A percentile compares a stretch with the other conserved stretches of the same genome.
These are phyloP conservation scores for Geodia barretti DNA, from an alignment of 37 sponge, comb jelly and placozoan genomes.

Conservation along the genomic window DNA sequence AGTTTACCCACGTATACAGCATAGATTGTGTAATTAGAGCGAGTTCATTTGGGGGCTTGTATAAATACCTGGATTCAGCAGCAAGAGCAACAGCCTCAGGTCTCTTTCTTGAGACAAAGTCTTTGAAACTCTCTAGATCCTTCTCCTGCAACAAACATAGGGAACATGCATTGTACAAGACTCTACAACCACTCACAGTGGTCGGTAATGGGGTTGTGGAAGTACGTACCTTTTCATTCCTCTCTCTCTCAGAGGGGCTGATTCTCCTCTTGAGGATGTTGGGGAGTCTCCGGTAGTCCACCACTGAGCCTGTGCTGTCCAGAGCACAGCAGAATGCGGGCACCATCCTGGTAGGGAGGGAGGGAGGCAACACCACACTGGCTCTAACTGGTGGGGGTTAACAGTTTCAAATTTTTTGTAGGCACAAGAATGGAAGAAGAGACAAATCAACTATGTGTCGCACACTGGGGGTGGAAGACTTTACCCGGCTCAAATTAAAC, in stretches of 20 bases:
- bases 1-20: no score
- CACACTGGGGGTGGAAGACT: no score
- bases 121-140: slow-evolving; percentile 64
- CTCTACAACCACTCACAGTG: no score
- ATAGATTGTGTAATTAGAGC: no score
- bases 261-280: slow-evolving; percentile 62
- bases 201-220: not conserved
- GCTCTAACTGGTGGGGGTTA: no score
- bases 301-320: slow-evolving; percentile 73
- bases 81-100: slow-evolving; percentile 69
- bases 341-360: slow-evolving; percentile 33
- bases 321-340: slow-evolving; percentile 64
- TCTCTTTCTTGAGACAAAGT: slow-evolving; percentile 52
- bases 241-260: slow-evolving; percentile 48
- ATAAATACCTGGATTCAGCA: slow-evolving; percentile 64
- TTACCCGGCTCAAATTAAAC: no score
- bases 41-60: no score
- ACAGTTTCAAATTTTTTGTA: no score
- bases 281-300: slow-evolving; percentile 64
- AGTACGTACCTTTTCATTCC: slow-evolving; percentile 49
- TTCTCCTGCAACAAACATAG: slow-evolving; percentile 18
- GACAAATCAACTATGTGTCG: no score
- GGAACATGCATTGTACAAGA: no score
- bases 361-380: no score
- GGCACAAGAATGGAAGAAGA: no score